Evolutionary conservation across 1,140 invertebrate genomes (phyloP).

Genomic region (Trichonephila clavipes): DNA sequence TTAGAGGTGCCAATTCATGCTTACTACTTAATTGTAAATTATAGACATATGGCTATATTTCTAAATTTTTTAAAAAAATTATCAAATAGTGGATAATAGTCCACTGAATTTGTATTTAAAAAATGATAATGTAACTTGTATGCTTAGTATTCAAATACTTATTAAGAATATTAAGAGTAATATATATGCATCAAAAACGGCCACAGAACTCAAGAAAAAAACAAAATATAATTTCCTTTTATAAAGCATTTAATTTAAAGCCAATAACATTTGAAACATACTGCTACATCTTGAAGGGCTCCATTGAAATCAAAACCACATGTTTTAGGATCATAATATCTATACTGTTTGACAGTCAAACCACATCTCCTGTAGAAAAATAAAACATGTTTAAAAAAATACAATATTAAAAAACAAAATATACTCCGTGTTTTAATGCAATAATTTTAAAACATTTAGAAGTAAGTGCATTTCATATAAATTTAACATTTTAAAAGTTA

Average conservation of each 20-base stretch:
- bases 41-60: too few relatives aligned
- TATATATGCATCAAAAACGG: too few relatives aligned
- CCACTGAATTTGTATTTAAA: too few relatives aligned
- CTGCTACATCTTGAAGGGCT: conserved; percentile 93
- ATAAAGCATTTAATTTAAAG: neutral
- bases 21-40: too few relatives aligned
- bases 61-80: too few relatives aligned
- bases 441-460: neutral
- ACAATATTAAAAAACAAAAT: neutral
- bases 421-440: neutral
- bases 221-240: neutral
- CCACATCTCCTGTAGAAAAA: conserved; percentile 86
- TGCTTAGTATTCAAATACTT: too few relatives aligned
- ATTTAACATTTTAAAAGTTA: neutral
- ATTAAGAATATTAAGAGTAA: too few relatives aligned
- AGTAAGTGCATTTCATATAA: neutral
- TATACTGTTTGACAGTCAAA: conserved; percentile 93
- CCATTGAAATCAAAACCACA: conserved; percentile 97
- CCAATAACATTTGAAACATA: conserved; percentile 83
- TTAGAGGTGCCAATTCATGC: too few relatives aligned
- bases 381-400: neutral
- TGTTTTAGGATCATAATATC: conserved; percentile 97
- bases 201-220: too few relatives aligned
- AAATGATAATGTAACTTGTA: too few relatives aligned
- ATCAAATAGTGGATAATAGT: too few relatives aligned